Base-by-base conservation (phyloP, 2,888 invertebrate species). In the Eretmocerus hayati region DNA sequence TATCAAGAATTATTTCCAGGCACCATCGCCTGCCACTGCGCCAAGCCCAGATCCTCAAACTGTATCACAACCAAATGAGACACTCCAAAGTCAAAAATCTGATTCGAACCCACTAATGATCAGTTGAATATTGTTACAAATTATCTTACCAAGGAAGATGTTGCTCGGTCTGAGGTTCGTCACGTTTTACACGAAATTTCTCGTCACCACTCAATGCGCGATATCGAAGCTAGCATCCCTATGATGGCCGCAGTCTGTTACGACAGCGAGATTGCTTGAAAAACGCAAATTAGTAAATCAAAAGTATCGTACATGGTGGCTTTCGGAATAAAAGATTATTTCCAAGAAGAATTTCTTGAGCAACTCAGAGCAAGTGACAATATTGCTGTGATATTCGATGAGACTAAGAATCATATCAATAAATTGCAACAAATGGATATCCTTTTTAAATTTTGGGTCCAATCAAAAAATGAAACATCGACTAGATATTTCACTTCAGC, bases 351-450 rank as follows among this genome's bases (percentile, higher is more conserved):
- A 30, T 13, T 30, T 30, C 8, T 9, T 9, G 13, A 30, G 30
- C 30, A 9, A 9, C 8, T 30, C 30, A 30, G 30, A 8, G 13
- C 8, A 8, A 9, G 30, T 30, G 30, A 30, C 13, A 13, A 30
- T 30, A 30, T 30, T 13, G 30, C 13, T 30, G 30, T 30, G 8
- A 13, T 30, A 30, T 30, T 30, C 13, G 30, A 30, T 13, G 30
- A 30, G 13, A 30, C 30, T 30, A 30, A 9, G 30, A 30, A 30
- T 9, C 13, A 8, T 9, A 30, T 30, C 30, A 30, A 8, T 30
- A 30, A 38, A 38, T 18, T 38, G 38, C 38, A 38, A 11, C 38
- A 38, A 16, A 38, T 38, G 38, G 38, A 38, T 16, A 5, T 38
- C 4, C n/a, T 20, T 20, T 6, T 38, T 11, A 18, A 20, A 18